phyloP scores from a whole-genome alignment of 2,888 invertebrate genomes.

The Limenitis camilla region DNA sequence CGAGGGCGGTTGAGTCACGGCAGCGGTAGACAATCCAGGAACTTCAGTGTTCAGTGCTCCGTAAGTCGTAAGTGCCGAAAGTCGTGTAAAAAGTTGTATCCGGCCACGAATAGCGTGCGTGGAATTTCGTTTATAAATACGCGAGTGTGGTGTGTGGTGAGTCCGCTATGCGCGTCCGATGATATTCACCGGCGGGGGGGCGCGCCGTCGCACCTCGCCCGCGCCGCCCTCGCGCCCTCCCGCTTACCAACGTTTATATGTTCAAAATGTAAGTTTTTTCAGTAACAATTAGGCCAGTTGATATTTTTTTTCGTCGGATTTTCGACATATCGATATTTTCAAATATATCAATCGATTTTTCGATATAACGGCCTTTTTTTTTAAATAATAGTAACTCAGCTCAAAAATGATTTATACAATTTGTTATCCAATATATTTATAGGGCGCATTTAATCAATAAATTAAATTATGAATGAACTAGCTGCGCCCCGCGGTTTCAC shows the following conservation, averaged over 20 bases:
- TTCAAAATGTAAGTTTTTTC: constrained; percentile 50
- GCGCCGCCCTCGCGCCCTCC: constrained; percentile 49
- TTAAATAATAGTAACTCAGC: too few relatives aligned
- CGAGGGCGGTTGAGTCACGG: constrained; percentile 51
- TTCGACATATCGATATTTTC: too few relatives aligned
- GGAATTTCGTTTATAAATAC: constrained; percentile 73
- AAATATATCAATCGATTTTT: too few relatives aligned
- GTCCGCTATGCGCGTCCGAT: constrained; percentile 53
- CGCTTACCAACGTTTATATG: constrained; percentile 39
- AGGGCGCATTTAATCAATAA: too few relatives aligned
- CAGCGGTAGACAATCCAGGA: constrained; percentile 57
- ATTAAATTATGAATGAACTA: too few relatives aligned
- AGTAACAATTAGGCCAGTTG: background rate
- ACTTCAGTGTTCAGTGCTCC: constrained; percentile 68
- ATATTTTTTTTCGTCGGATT: background rate
- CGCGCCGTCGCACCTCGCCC: constrained; percentile 66
- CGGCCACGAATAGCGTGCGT: constrained; percentile 62
- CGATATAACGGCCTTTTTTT: too few relatives aligned
- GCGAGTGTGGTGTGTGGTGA: constrained; percentile 34
- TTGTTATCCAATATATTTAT: too few relatives aligned
- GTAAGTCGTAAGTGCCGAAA: constrained; percentile 71
- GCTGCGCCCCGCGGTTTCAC: too few relatives aligned
- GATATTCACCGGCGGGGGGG: constrained; percentile 74
- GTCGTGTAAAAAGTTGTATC: constrained; percentile 74
- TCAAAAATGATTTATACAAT: too few relatives aligned